Conservation (phyloP, 1,140 invertebrate genomes). For the Gonioctena quinquepunctata region DNA sequence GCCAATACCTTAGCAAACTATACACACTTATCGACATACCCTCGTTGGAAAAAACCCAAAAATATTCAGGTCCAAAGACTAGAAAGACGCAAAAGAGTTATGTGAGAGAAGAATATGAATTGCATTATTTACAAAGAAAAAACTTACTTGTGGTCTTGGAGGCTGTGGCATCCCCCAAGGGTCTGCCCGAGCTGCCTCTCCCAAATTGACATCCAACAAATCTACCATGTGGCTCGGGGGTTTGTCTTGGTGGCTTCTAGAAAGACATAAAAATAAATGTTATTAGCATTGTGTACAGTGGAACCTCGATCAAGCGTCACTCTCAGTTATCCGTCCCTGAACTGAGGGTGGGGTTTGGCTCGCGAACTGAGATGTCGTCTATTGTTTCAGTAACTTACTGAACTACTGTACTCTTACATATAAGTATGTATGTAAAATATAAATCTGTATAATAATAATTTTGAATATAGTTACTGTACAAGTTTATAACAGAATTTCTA, state of each 20-base stretch:
- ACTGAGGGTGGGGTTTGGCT: too few species aligned
- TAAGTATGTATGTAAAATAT: too few species aligned
- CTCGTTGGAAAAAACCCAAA: slow-evolving; percentile 25
- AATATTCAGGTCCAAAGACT: slow-evolving; percentile 43
- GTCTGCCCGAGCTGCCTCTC: slow-evolving; percentile 64
- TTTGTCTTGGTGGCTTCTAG: slow-evolving; percentile 26
- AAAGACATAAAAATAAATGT: background rate
- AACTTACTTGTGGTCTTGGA: slow-evolving; percentile 44
- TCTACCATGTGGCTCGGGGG: slow-evolving; percentile 74
- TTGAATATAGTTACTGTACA: too few species aligned
- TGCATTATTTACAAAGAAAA: background rate
- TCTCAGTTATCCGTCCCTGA: too few species aligned
- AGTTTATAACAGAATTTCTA: too few species aligned
- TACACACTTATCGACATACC: slow-evolving; percentile 25
- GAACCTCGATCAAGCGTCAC: too few species aligned
- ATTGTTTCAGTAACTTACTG: too few species aligned
- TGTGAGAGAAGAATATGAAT: too few species aligned
- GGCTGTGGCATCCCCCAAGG: slow-evolving; percentile 72
- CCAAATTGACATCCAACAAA: slow-evolving; percentile 79
- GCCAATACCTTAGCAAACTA: slow-evolving; percentile 2
- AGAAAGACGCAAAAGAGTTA: slow-evolving; percentile 21
- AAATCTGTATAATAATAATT: too few species aligned
- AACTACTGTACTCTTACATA: too few species aligned
- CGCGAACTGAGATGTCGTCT: too few species aligned
- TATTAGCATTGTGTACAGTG: too few species aligned